Conservation (phyloP, 2,888 invertebrate genomes). For the Aradus depressus region DNA sequence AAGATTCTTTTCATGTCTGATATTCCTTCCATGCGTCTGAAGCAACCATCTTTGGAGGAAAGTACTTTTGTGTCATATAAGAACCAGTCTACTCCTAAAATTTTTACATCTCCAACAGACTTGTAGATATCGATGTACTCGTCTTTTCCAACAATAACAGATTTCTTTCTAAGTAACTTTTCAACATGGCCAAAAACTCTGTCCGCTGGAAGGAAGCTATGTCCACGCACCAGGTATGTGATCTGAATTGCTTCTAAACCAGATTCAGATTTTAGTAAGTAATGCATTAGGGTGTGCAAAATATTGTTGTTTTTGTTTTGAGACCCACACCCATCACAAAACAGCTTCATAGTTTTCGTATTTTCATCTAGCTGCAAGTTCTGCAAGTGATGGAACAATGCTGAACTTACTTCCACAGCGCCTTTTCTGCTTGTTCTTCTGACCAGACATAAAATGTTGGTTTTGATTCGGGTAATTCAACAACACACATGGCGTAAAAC, state of each 20-base stretch:
- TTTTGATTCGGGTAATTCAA: neutral
- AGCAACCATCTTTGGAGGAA: too few relatives aligned
- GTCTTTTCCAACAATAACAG: too few relatives aligned
- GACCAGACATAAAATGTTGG: conserved; percentile 5
- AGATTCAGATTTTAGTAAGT: neutral
- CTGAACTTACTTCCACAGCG: neutral
- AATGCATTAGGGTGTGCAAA: neutral
- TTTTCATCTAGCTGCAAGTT: neutral
- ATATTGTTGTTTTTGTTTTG: conserved; percentile 6
- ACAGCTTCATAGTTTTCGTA: neutral
- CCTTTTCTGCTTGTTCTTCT: conserved; percentile 4
- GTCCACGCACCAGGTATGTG: too few relatives aligned
- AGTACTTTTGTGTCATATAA: too few relatives aligned
- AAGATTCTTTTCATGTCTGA: too few relatives aligned
- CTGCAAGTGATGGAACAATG: neutral
- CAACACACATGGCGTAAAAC: conserved; percentile 4
- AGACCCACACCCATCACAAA: conserved; percentile 9
- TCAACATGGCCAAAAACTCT: conserved; percentile 2
- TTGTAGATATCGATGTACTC: too few relatives aligned
- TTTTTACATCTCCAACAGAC: too few relatives aligned
- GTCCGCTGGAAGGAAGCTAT: too few relatives aligned
- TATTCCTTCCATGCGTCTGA: too few relatives aligned
- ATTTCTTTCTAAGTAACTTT: conserved; percentile 1
- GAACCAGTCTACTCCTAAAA: too few relatives aligned
- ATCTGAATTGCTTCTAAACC: too few relatives aligned